A percentile compares a stretch with the other conserved stretches of the same genome.
Conservation (phyloP, 2,888 invertebrate species). For the Drosophila recens region DNA sequence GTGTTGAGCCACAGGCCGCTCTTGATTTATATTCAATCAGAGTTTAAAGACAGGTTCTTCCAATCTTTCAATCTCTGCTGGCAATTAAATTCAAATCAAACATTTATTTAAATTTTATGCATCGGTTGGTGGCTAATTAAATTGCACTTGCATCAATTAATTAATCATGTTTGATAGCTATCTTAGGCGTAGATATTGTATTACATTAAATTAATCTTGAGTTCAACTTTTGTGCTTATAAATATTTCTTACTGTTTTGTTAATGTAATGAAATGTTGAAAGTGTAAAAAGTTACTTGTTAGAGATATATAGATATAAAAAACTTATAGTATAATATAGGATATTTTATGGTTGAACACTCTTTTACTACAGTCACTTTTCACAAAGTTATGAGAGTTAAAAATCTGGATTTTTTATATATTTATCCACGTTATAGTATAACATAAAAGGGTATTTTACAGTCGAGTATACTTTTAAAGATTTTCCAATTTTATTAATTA, state of each 20-base stretch:
- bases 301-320: not conserved
- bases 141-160: conserved; percentile 42
- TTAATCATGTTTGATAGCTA: conserved; percentile 28
- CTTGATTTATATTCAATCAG: conserved; percentile 57
- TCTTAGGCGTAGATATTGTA: not conserved
- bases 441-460: too few relatives aligned
- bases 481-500: too few relatives aligned
- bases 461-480: too few relatives aligned
- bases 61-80: not conserved
- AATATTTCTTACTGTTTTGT: not conserved
- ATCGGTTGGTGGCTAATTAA: conserved; percentile 78
- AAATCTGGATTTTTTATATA: not conserved
- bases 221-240: not conserved
- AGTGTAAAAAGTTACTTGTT: not conserved
- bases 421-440: not conserved
- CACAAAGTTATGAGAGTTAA: not conserved
- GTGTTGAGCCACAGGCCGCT: conserved; percentile 50
- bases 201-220: not conserved
- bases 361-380: not conserved
- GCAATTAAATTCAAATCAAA: conserved; percentile 84
- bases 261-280: not conserved
- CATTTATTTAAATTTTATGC: conserved; percentile 83
- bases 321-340: not conserved
- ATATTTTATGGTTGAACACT: not conserved
- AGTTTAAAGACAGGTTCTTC: conserved; percentile 42